Evolutionary conservation across 2,797 vertebrate species (phyloP), one percentile per base, ranked within the genome.

Genomic region (Emys orbicularis): DNA sequence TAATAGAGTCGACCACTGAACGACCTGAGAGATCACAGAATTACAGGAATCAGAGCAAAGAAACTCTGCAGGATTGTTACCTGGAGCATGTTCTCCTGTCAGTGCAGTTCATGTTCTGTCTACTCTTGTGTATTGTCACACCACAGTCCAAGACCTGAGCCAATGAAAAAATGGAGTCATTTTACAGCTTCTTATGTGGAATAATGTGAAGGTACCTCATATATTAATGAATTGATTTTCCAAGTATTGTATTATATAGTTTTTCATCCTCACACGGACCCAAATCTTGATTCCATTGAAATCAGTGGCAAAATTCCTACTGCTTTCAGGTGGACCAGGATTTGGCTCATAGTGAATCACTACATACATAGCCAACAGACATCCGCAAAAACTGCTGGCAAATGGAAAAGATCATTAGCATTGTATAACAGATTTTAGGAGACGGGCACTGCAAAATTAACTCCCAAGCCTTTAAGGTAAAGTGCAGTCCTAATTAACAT

Each of bases 401-500:
- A 93, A 31, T 41, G 83, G 82, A 89, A 95, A 88, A 88, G 86
- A 87, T 76, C 83, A 13, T 84, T 84, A 52, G 59, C 47, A 65
- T 37, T 15, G 80, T 47, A 79, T n/a, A 76, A 41, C 3, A 59
- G 21, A 5, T 79, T 87, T 87, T 68, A 89, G 80, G 85, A 68
- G 27, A 88, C 91, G 29, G 56, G 54, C 5, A 61, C 5, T 1
- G 1, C 29, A 34, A 89, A 85, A 44, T 72, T 95, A 95, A 93
- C 92, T 94, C 81, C 68, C 19, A 59, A 95, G 61, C 80, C 72
- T 90, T 90, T 61, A 76, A 83, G 88, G 76, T 61, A 79, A 93
- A 95, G 87, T 50, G 74, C 92, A 93, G 52, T 59, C 44, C 84
- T 90, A 97, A 96, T 95, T 87, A 96, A 88, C 82, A 87, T 16